A percentile compares a stretch with the other conserved stretches of the same genome.
phyloP scores from a whole-genome alignment of 2,888 invertebrate species.

The Orthosia cruda region DNA sequence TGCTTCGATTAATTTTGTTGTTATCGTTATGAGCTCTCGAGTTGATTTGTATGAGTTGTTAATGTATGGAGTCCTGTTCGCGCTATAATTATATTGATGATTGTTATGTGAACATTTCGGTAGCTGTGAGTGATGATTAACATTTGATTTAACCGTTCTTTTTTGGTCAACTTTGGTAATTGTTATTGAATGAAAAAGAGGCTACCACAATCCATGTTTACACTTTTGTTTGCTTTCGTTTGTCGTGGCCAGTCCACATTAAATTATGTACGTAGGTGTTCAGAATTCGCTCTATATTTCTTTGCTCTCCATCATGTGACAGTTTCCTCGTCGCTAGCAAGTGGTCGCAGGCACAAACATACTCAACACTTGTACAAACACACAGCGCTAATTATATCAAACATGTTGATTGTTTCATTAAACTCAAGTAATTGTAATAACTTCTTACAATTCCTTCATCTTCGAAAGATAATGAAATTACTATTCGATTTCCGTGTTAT shows the following conservation, averaged over 20 bases:
- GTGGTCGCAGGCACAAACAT: slow-evolving; percentile 23
- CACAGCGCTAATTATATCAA: slow-evolving; percentile 46
- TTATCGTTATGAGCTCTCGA: slow-evolving; percentile 29
- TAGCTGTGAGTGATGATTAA: not conserved
- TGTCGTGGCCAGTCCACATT: too few relatives aligned
- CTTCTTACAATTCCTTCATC: not conserved
- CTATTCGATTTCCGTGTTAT: slow-evolving; percentile 22
- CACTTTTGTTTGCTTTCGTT: not conserved
- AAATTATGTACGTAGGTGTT: not conserved
- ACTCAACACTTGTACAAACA: slow-evolving; percentile 59
- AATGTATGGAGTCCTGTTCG: slow-evolving; percentile 18
- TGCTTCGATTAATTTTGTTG: slow-evolving; percentile 46
- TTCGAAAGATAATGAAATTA: not conserved
- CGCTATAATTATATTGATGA: slow-evolving; percentile 10
- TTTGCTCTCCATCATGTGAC: not conserved
- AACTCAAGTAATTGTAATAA: not conserved
- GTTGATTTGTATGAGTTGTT: slow-evolving; percentile 31
- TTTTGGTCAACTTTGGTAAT: not conserved
- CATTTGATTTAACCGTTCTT: not conserved
- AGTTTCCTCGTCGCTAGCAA: not conserved
- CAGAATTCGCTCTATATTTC: not conserved
- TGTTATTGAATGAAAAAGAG: not conserved
- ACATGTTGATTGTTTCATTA: slow-evolving; percentile 25
- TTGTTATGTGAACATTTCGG: not conserved
- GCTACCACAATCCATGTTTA: too few relatives aligned